Evolutionary conservation across 2,797 vertebrate genomes (phyloP).

Genomic region (Coreius guichenoti): DNA sequence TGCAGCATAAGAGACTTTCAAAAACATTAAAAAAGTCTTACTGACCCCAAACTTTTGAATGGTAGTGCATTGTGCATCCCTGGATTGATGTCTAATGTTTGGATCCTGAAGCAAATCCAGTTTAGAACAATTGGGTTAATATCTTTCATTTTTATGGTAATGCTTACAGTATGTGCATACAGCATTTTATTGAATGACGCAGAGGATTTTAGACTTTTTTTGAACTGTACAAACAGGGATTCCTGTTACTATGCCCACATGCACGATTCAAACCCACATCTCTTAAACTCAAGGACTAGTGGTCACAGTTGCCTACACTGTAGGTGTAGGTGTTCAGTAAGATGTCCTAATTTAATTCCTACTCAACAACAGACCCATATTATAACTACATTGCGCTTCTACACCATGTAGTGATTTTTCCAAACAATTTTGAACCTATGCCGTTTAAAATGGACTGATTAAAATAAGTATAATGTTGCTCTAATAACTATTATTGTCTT

Average conservation of each 20-base stretch:
- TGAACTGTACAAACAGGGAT: slow-evolving; percentile 33
- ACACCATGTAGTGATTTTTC: neutral
- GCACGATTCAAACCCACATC: slow-evolving; percentile 68
- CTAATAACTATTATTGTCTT: neutral
- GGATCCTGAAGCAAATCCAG: neutral
- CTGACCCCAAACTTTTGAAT: neutral
- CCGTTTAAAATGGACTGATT: neutral
- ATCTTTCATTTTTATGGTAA: neutral
- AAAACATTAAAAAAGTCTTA: neutral
- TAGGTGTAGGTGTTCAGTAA: slow-evolving; percentile 51
- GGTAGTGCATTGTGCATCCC: neutral
- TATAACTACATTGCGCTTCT: neutral
- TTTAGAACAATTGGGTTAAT: neutral
- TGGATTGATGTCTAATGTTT: neutral
- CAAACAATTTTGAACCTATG: neutral
- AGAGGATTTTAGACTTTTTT: neutral
- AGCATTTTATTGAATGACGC: slow-evolving; percentile 1
- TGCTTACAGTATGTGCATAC: neutral
- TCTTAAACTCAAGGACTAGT: slow-evolving; percentile 61
- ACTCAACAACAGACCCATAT: neutral
- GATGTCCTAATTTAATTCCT: slow-evolving; percentile 6
- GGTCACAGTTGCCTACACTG: slow-evolving; percentile 55
- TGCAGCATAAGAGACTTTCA: neutral
- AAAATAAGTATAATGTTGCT: neutral
- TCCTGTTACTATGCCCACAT: slow-evolving; percentile 61